Conservation (phyloP, 2,113 vertebrate species). For the Microtus ochrogaster region DNA sequence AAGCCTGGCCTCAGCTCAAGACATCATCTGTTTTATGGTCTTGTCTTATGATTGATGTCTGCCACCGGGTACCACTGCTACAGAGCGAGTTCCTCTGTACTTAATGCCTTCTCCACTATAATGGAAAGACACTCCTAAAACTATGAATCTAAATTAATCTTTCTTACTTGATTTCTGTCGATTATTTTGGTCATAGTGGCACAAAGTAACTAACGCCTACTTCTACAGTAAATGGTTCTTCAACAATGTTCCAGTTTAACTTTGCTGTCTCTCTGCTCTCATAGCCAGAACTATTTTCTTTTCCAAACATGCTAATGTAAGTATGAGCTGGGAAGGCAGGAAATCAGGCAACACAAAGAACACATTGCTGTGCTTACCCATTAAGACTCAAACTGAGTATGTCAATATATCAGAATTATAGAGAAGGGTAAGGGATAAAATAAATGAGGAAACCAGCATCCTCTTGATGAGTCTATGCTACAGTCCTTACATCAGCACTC, state of each 20-base stretch:
- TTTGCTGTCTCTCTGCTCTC: neutral
- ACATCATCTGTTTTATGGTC: neutral
- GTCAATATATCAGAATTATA: neutral
- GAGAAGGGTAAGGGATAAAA: neutral
- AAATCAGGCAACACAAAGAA: neutral
- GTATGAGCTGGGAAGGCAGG: neutral
- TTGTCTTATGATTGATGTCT: neutral
- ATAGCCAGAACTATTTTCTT: neutral
- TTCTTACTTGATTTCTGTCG: neutral
- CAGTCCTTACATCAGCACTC: neutral
- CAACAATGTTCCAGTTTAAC: neutral
- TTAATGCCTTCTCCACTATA: neutral
- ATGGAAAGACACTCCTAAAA: neutral
- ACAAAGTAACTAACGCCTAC: neutral
- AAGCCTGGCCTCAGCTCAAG: neutral
- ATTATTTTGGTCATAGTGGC: neutral
- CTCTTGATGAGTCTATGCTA: neutral
- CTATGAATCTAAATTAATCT: neutral
- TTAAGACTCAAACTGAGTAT: neutral
- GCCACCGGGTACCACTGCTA: neutral
- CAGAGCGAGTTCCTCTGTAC: neutral
- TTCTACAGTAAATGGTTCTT: conserved; percentile 10
- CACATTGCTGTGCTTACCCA: neutral
- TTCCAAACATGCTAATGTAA: neutral
- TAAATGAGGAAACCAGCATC: conserved; percentile 9